Base-by-base conservation (phyloP, 2,797 vertebrate species). In the Danio choprae region DNA sequence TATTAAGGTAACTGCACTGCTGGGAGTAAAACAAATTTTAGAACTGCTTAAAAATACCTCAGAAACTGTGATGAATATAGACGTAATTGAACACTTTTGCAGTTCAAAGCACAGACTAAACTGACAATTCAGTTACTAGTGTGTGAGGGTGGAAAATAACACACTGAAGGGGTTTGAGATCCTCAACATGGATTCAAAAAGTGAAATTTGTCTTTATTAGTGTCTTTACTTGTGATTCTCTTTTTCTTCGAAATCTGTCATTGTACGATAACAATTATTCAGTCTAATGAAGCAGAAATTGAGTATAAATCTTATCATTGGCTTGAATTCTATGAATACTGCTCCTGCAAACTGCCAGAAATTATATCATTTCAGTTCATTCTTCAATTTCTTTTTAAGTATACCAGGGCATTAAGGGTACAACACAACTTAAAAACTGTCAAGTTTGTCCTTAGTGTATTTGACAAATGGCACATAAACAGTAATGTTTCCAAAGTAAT, bases 91-190 rank as follows among this genome's bases (percentile, higher is more conserved):
- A 22, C 12, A 46, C 43, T 15, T 65, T 1, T 7, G 18, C 63
- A 67, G 20, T 46, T 67, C 43, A 67, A 67, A 67, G 16, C 64
- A 9, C 20, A 48, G 67, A 65, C 12, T 46, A 12, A 65, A 46
- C 12, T 46, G 43, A 46, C 38, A 41, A 10, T 41, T 41, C 41
- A 18, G 4, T 63, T 29, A 48, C 2, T 48, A 29, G 12, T 64
- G 40, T 12, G n/a, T 64, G 64, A 8, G 18, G 10, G 18, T 11
- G 5, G 13, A 67, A 67, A 48, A 67, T 36, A 68, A 1, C 2
- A 6, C 50, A 29, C 18, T 22, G 4, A 46, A 67, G 11, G 1
- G 20, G 4, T 8, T 65, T 65, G 29, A 29, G 29, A 29, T 29
- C 29, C 11, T 43, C 9, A 64, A 64, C 40, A 43, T 3, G 7